Evolutionary conservation across 2,113 vertebrate species (phyloP), one percentile per base, ranked within the genome.

Genomic region (Columbina picui): DNA sequence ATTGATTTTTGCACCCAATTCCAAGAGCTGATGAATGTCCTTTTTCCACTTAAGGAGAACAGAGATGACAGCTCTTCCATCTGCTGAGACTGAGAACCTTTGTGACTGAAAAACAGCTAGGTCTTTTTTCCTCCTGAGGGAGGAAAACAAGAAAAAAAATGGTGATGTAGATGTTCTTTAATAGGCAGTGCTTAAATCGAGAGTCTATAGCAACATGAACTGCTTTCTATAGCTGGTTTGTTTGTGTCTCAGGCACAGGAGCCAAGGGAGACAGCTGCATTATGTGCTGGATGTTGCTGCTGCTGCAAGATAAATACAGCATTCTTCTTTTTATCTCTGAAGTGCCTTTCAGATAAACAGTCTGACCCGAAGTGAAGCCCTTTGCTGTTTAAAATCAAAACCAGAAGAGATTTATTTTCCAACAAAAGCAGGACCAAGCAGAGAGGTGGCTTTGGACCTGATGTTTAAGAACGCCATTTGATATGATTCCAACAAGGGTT

Each of bases 241-340:
- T 94, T 95, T 77, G 64, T 65, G 70, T 84, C 63, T 69, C 69
- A 50, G 65, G 59, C 76, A 64, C 21, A 18, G n/a, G 90, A 82
- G 89, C 90, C 94, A 79, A 89, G 87, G 82, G 93, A 96, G 75
- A 80, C 2, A 20, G 80, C 50, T 36, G 91, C 73, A 93, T 77
- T 92, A 95, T 89, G 96, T 34, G n/a, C 68, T 92, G 71, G 78
- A 85, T 94, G 87, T 73, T 96, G 88, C 89, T 95, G 95, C 38
- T 94, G 53, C 85, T 80, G 76, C 64, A 88, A 94, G 91, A 97
- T 97, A 96, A 97, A 97, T 91, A 80, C 52, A 77, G 90, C 76
- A 79, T 94, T 96, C 82, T 96, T 85, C 80, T 91, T 93, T 95
- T 96, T 95, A 96, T 95, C 95, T 89, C 68, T 95, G 56, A 90